phyloP scores from a whole-genome alignment of 2,888 invertebrate genomes.

The Drosophila fulvimacula region DNA sequence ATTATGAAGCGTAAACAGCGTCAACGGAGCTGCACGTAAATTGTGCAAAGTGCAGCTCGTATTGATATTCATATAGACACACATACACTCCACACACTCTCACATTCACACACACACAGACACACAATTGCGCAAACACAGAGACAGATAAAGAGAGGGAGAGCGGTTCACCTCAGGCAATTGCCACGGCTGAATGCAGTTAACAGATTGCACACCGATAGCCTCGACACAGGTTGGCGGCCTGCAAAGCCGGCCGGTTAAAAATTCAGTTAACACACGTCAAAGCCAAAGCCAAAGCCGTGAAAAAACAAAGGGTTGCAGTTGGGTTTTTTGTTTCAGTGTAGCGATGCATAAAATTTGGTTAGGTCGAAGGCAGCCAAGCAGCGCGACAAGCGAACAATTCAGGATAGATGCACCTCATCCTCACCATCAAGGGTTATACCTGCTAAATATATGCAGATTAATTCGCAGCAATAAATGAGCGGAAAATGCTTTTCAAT shows the following conservation, averaged over 20 bases:
- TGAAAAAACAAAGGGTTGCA: conserved; percentile 57
- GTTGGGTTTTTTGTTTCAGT: conserved; percentile 54
- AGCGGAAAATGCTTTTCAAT: conserved; percentile 32
- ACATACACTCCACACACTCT: not conserved
- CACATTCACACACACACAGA: not conserved
- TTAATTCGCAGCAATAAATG: conserved; percentile 45
- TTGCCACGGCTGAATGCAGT: conserved; percentile 65
- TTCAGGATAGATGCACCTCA: conserved; percentile 39
- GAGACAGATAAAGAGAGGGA: conserved; percentile 3
- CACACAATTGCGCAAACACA: not conserved
- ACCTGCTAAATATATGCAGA: conserved; percentile 42
- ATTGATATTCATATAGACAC: conserved; percentile 25
- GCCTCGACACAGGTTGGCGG: conserved; percentile 25
- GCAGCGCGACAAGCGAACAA: conserved; percentile 53
- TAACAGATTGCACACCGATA: conserved; percentile 69
- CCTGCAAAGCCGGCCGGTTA: conserved; percentile 47
- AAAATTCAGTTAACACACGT: conserved; percentile 51
- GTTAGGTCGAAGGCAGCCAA: conserved; percentile 59
- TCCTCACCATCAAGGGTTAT: conserved; percentile 4
- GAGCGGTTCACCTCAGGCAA: conserved; percentile 15
- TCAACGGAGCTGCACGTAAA: conserved; percentile 44
- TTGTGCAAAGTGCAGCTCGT: conserved; percentile 41
- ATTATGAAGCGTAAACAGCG: conserved; percentile 61
- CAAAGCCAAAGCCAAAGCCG: conserved; percentile 20
- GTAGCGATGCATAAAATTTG: conserved; percentile 73